Evolutionary conservation across 2,797 vertebrate genomes (phyloP), one percentile per base, ranked within the genome.

Genomic region (Tarsius wallacei): DNA sequence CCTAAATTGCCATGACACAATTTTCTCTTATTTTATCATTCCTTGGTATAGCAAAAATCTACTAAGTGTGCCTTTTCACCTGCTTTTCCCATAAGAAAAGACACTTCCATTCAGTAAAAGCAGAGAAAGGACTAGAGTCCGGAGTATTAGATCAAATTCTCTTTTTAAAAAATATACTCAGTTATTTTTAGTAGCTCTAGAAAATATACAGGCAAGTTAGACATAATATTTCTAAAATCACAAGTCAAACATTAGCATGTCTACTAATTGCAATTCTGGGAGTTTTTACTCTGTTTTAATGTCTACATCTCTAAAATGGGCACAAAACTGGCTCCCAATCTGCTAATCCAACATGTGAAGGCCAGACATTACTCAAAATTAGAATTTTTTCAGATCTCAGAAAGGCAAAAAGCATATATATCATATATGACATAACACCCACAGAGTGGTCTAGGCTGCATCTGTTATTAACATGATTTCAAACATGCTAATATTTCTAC

Each of bases 1-100:
- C 49, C 68, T 93, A 88, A 94, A 94, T 22, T 94, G 53, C n/a
- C 49, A 90, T 57, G 61, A 86, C 26, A 96, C 21, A 90, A 73
- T 90, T 94, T 87, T 76, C 53, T 91, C 83, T 55, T 96, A 93
- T 74, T 96, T 96, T 82, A 96, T 51, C 77, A 96, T 94, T 97
- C 51, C 5, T 61, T 87, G 59, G 64, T 42, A 92, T 33, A 93
- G n/a, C 55, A 92, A 94, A 89, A 95, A 70, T 55, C 64, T 89
- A 93, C 22, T n/a, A 76, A 90, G 3, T 59, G 47, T 49, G 24
- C 36, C 71, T 63, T 86, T 49, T 89, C 57, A 77, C 9, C 53
- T 81, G 91, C 71, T 93, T 42, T 91, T 94, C 61, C 90, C 12
- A 53, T 89, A 94, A 90, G 63, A 3, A 92, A 83, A 95, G 28